Conservation (phyloP, 2,113 vertebrate species). For the Archocentrus centrarchus region DNA sequence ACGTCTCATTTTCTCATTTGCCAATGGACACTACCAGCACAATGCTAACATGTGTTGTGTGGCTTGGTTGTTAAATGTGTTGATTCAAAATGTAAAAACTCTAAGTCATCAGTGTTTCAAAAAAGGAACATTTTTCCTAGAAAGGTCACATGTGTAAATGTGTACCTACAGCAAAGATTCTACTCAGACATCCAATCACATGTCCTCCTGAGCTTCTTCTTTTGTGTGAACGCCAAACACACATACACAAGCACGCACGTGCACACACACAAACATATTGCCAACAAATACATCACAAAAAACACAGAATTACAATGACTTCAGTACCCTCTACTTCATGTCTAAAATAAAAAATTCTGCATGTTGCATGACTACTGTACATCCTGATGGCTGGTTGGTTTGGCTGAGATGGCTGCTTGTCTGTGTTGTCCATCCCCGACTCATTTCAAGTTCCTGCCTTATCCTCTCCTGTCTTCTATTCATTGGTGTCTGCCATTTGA, state of each 20-base stretch:
- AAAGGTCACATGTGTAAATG: neutral
- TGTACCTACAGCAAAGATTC: neutral
- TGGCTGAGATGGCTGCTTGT: constrained; percentile 24
- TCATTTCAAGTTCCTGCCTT: neutral
- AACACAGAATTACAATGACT: constrained; percentile 37
- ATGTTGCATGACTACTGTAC: constrained; percentile 54
- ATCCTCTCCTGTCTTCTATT: neutral
- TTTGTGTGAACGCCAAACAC: neutral
- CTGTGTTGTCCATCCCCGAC: neutral
- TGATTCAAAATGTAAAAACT: neutral
- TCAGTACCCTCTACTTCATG: constrained; percentile 29
- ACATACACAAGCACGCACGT: neutral
- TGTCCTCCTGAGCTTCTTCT: constrained; percentile 6
- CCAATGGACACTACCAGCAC: neutral
- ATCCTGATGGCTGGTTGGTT: constrained; percentile 47
- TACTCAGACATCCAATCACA: neutral
- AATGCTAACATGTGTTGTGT: neutral
- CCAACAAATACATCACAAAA: constrained; percentile 30
- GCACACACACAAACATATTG: constrained; percentile 6
- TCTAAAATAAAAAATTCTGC: constrained; percentile 55
- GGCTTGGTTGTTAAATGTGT: neutral
- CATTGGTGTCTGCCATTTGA: neutral
- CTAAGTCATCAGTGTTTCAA: neutral
- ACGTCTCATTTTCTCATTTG: neutral
- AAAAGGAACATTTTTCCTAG: neutral